Base-by-base conservation (phyloP, 2,797 vertebrate species). In the Aeoliscus strigatus region DNA sequence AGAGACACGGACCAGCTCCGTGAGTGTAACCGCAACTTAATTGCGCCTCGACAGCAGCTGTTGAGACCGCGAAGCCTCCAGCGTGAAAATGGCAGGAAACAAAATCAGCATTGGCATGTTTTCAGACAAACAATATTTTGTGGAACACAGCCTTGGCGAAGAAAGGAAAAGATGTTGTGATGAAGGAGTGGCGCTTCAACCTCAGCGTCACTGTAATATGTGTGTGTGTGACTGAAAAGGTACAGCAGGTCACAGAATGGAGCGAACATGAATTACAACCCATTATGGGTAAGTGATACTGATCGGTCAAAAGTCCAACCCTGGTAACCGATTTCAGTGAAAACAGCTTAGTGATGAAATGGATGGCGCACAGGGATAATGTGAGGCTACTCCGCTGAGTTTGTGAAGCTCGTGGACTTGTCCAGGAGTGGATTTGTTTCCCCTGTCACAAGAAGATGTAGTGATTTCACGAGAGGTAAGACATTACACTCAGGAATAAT, bases 401-500 rank as follows among this genome's bases (percentile, higher is more conserved):
- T 38, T 2, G 26, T 14, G n/a, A 41, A 41, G 23, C 25, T 34
- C 33, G 18, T 38, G 32, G 31, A 44, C 15, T 25, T 10, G 15
- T 31, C 50, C 44, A n/a, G 27, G 25, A 8, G 23, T 35, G 12
- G 26, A 2, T 24, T 21, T 52, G 10, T 39, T 37, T 39, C 35
- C n/a, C n/a, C 21, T 13, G 9, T 54, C 25, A 38, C 17, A 2
- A 8, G 2, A 17, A 58, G 30, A 49, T 5, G 13, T 32, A 14
- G 29, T 38, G 25, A 61, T 60, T 52, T 51, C 33, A 45, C 31
- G 18, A 41, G 39, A 49, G 56, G 30, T 51, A 33, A 43, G 59
- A 67, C 29, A 58, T 64, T 67, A 54, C 4, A 51, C 13, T 43
- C n/a, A 39, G 58, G 31, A 74, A 39, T 65, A 59, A 73, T 51